These are phyloP conservation scores for Plebejus anna DNA, from an alignment of 2,888 invertebrate species.

Conservation along the genomic window DNA sequence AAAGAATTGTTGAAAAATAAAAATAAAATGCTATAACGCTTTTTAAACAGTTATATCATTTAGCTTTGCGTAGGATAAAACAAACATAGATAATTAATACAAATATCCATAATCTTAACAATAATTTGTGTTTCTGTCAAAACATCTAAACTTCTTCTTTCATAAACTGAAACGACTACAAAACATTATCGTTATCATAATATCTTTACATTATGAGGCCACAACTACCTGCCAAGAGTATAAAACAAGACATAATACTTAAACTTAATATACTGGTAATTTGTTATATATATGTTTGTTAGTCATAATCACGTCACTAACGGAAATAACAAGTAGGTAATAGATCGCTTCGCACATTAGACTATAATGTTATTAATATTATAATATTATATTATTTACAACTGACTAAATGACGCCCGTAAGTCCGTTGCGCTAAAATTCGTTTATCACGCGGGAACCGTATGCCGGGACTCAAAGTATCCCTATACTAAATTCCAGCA, in stretches of 20 bases:
- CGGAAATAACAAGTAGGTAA: background rate
- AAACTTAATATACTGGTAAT: slow-evolving; percentile 1
- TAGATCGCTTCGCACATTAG: background rate
- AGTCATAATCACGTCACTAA: background rate
- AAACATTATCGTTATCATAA: background rate
- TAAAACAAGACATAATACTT: background rate
- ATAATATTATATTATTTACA: too few species aligned
- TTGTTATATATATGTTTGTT: background rate
- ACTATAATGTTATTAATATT: background rate
- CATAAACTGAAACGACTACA: background rate
- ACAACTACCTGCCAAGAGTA: background rate
- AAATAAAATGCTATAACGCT: too few species aligned
- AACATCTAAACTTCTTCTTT: background rate
- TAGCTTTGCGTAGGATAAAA: too few species aligned
- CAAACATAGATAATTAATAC: too few species aligned
- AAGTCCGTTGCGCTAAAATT: too few species aligned
- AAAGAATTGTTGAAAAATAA: too few species aligned
- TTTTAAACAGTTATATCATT: too few species aligned
- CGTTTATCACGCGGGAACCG: too few species aligned
- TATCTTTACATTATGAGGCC: background rate
- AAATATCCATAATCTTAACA: too few species aligned
- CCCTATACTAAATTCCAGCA: too few species aligned
- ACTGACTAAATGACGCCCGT: too few species aligned
- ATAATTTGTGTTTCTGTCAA: background rate
- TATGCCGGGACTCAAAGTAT: too few species aligned